Conservation (phyloP, 2,113 vertebrate species). For the Furnarius figulus region DNA sequence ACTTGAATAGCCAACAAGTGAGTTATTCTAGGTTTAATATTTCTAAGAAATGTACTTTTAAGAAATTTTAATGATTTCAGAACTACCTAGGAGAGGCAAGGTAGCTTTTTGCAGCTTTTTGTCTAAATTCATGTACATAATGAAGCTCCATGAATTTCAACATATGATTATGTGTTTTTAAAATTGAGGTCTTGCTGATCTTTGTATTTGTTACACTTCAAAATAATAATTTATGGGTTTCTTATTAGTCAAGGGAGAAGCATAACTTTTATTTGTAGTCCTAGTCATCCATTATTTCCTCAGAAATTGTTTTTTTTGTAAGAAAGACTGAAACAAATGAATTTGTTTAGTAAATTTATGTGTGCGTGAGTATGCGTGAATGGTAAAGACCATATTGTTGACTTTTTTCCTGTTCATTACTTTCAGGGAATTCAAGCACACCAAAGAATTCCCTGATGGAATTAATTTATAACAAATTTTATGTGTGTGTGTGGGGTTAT, state of each 20-base stretch:
- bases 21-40: background rate
- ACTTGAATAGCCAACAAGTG: background rate
- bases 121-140: background rate
- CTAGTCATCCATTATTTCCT: background rate
- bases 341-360: background rate
- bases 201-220: background rate
- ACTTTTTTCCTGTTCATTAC: background rate
- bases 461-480: background rate
- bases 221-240: background rate
- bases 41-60: background rate
- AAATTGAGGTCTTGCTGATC: background rate
- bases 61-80: background rate
- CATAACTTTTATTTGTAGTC: background rate
- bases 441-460: background rate
- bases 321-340: background rate
- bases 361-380: background rate
- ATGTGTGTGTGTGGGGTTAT: no score
- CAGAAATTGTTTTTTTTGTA: conserved; percentile 3
- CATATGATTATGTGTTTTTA: background rate
- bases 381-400: background rate
- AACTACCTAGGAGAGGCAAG: background rate
- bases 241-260: background rate
- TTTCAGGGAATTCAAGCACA: background rate
- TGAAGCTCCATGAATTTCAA: background rate
- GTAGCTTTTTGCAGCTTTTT: background rate